Evolutionary conservation across 2,888 invertebrate genomes (phyloP), one percentile per base, ranked within the genome.

Genomic region (Leucoma salicis): DNA sequence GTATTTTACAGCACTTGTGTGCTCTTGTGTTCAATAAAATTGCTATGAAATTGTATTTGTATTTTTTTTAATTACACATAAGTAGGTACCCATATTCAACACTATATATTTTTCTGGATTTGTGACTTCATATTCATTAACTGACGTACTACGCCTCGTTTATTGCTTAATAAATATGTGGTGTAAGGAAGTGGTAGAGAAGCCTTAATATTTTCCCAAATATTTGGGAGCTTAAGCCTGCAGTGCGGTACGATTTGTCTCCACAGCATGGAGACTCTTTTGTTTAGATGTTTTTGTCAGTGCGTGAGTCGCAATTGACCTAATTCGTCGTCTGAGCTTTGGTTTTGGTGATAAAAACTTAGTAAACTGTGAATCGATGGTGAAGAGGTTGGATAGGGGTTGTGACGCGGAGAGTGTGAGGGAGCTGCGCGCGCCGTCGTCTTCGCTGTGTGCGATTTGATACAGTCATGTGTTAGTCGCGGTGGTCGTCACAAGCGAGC

Each of bases 21-120:
- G 78, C 74, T 70, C 64, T 74, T 73, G 74, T 78, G 78, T 78
- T 80, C 73, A 79, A 74, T 78, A 78, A 79, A 78, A 71, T 63
- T 63, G 50, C 50, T 68, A 58, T 21, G 21, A 21, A 21, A 21
- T n/a, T n/a, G n/a, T n/a, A n/a, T n/a, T n/a, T n/a, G n/a, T n/a
- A n/a, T n/a, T n/a, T n/a, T n/a, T n/a, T n/a, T n/a, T n/a, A n/a
- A n/a, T n/a, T n/a, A n/a, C n/a, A n/a, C n/a, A n/a, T n/a, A 7
- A 25, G 5, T 10, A 25, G 25, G 11, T 3, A 3, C 25, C 25
- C 11, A 8, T n/a, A 21, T 6, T 25, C 4, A 25, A n/a, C n/a
- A n/a, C n/a, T n/a, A n/a, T n/a, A n/a, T n/a, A n/a, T n/a, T n/a
- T n/a, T n/a, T n/a, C n/a, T n/a, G n/a, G n/a, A n/a, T n/a, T n/a